These are phyloP conservation scores for Pseudococcus jackbeardsleyi DNA, from an alignment of 2,888 invertebrate genomes.

Conservation along the genomic window DNA sequence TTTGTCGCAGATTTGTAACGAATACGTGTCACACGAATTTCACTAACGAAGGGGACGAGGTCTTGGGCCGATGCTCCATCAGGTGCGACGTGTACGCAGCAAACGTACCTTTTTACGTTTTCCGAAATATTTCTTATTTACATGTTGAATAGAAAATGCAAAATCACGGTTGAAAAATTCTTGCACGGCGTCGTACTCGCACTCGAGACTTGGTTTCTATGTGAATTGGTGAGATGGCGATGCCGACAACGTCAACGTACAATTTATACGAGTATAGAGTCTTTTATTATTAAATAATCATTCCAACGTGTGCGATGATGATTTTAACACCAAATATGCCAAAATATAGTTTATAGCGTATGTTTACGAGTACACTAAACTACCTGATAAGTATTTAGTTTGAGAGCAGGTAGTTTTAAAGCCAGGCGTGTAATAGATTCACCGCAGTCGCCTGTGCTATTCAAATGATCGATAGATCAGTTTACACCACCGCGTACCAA, in stretches of 20 bases:
- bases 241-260: background rate
- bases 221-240: background rate
- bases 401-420: background rate
- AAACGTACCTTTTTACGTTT: conserved; percentile 10
- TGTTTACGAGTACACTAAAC: too few species aligned
- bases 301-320: background rate
- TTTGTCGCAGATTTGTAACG: conserved; percentile 55
- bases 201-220: background rate
- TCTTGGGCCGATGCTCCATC: background rate
- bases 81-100: conserved; percentile 33
- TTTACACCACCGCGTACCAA: background rate
- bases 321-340: conserved; percentile 12
- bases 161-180: conserved; percentile 61
- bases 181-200: background rate
- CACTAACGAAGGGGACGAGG: background rate
- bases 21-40: conserved; percentile 5
- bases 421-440: background rate
- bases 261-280: background rate
- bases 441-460: background rate
- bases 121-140: conserved; percentile 32
- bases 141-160: conserved; percentile 54
- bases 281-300: conserved; percentile 36
- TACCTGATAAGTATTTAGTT: background rate
- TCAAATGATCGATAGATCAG: background rate
- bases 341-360: background rate